Evolutionary conservation across 2,888 invertebrate genomes (phyloP), one percentile per base, ranked within the genome.

Genomic region (Cataglyphis livida): DNA sequence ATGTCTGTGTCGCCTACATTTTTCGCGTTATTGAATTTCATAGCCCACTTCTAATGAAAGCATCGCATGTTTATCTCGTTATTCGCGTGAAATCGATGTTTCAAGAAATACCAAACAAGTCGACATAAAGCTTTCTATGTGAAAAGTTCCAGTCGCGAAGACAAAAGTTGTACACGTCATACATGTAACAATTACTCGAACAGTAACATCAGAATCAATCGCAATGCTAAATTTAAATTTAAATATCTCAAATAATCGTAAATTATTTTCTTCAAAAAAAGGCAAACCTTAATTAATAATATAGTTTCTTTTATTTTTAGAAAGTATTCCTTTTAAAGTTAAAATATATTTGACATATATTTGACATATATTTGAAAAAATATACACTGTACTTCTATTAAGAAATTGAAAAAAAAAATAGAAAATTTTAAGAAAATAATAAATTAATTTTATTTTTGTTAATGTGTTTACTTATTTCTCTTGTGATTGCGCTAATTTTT

Each of bases 1-100:
- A 51, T 54, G 21, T 44, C 18, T 61, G 25, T n/a, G 44, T 3
- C 28, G 28, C 28, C 65, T 51, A 51, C 18, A 65, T 76, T 76
- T 76, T 65, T 76, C 54, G 28, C 54, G 0, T 62, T 74, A 74
- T 74, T 62, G 73, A 61, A 61, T 74, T 75, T 64, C n/a, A 75
- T 21, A 25, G 75, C 35, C 64, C 38, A 48, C 51, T 21, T 28
- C 25, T 25, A 35, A 4, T 25, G 41, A 6, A 15, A 21, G 15
- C 25, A 38, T 64, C 3, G 28, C 28, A 44, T 62, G 38, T 64
- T 44, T 59, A 73, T 41, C 48, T n/a, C 18, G 21, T 75, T 64
- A 75, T 64, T 38, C 35, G 18, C 12, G 12, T 21, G 7, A 7
- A 35, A 64, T 35, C 15, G 15, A 35, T 61, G 41, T 28, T 41